Conservation (phyloP, 2,888 invertebrate species). For the Philhelius pedissequus region DNA sequence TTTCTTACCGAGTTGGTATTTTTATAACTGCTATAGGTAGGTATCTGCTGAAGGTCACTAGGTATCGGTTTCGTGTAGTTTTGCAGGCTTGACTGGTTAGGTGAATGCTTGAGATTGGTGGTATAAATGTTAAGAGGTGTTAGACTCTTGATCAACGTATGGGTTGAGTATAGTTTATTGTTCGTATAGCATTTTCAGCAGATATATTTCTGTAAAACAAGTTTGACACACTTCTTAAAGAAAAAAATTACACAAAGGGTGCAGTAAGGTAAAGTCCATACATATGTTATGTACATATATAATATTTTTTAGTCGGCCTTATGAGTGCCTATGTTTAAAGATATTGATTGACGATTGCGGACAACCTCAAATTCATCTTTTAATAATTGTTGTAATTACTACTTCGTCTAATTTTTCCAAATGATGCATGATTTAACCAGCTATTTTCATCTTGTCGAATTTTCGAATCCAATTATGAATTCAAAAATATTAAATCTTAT, state of each 20-base stretch:
- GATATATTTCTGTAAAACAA: neutral
- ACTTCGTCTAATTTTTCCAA: too few relatives aligned
- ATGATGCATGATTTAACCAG: too few relatives aligned
- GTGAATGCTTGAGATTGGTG: constrained; percentile 36
- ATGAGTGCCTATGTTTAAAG: too few relatives aligned
- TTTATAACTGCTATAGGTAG: neutral
- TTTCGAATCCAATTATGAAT: too few relatives aligned
- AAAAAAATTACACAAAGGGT: neutral
- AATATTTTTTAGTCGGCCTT: too few relatives aligned
- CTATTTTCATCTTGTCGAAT: too few relatives aligned
- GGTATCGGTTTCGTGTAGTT: constrained; percentile 34
- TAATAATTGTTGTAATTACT: too few relatives aligned
- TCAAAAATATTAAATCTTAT: too few relatives aligned
- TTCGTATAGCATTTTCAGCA: neutral
- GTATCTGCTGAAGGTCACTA: constrained; percentile 4
- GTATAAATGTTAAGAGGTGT: constrained; percentile 4
- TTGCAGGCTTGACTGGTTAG: constrained; percentile 34
- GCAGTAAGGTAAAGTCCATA: too few relatives aligned
- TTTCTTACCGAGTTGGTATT: constrained; percentile 23
- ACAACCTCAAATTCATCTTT: too few relatives aligned
- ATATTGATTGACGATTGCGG: too few relatives aligned
- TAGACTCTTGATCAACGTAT: constrained; percentile 2
- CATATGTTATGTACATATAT: too few relatives aligned
- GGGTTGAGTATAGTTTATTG: neutral
- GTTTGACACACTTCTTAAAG: neutral